Base-by-base conservation (phyloP, 2,797 vertebrate species). In the Chloroceryle inda region DNA sequence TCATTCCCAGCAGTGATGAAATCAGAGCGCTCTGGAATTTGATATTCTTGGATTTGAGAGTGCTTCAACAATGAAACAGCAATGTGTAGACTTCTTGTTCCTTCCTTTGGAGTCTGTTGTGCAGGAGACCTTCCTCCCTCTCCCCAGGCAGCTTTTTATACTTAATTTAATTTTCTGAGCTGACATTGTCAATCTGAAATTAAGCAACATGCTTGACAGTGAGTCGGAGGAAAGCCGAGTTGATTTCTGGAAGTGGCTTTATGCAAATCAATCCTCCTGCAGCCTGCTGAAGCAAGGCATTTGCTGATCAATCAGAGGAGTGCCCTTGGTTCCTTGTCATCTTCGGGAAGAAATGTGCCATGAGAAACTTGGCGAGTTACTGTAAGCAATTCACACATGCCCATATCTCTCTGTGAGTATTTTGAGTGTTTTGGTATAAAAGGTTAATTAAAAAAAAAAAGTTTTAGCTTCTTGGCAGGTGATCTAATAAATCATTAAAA, bases 241-340 rank as follows among this genome's bases (percentile, higher is more conserved):
- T 98, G 97, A 98, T 98, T 98, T 98, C 47, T 85, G 96, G 94
- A 98, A 98, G 98, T 97, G 97, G 95, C 96, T 98, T 98, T 96
- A 97, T 98, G 98, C 97, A 98, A 93, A 98, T 97, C 67, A 88
- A 92, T 97, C 82, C 92, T 89, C 4, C 19, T 85, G 88, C 83
- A 58, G 58, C 18, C 91, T 8, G n/a, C 96, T 89, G 94, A 91
- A 94, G 96, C 38, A 77, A 96, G 91, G 86, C 97, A 96, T 94
- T 97, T 98, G 96, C 96, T 97, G 98, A 97, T 98, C 96, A 96
- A 95, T 97, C 96, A 92, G 77, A 94, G 94, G 73, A 80, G 88
- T 77, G 97, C 94, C 97, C 97, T 97, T 97, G 92, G 62, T 92
- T 91, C 89, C n/a, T 33, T 55, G 31, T 94, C 94, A 31, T 94